Percentiles rank a stretch among this genome's conserved stretches.
These are phyloP conservation scores for Machimus atricapillus DNA, from an alignment of 2,888 invertebrate genomes.

Conservation along the genomic window DNA sequence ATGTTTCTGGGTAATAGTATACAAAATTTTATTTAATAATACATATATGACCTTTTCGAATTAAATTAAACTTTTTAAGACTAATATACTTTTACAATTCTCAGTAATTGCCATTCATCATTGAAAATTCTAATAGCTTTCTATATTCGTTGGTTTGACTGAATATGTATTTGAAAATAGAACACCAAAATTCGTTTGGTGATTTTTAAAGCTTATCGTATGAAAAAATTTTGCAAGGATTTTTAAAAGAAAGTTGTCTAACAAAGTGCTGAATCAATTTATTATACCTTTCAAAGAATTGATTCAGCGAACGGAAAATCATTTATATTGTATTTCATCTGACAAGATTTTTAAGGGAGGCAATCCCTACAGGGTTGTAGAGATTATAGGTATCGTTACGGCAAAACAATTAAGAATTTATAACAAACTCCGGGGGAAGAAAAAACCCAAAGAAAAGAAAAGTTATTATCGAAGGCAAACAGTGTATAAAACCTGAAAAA, in stretches of 20 bases:
- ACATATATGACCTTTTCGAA: too few relatives aligned
- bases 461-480: neutral
- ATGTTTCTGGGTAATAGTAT: too few relatives aligned
- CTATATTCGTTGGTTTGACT: too few relatives aligned
- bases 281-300: neutral
- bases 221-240: neutral
- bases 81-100: too few relatives aligned
- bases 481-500: neutral
- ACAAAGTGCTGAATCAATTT: neutral
- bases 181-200: too few relatives aligned
- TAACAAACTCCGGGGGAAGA: neutral
- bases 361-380: neutral
- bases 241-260: neutral
- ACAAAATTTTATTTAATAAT: too few relatives aligned
- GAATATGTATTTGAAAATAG: too few relatives aligned
- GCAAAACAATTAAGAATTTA: neutral
- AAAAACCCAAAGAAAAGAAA: neutral
- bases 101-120: too few relatives aligned
- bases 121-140: too few relatives aligned
- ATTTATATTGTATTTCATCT: neutral
- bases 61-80: too few relatives aligned
- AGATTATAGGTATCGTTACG: neutral
- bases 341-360: neutral
- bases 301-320: neutral
- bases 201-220: too few relatives aligned